Conservation (phyloP, 64 coral and sea anemone genomes). For the Montipora cactus region DNA sequence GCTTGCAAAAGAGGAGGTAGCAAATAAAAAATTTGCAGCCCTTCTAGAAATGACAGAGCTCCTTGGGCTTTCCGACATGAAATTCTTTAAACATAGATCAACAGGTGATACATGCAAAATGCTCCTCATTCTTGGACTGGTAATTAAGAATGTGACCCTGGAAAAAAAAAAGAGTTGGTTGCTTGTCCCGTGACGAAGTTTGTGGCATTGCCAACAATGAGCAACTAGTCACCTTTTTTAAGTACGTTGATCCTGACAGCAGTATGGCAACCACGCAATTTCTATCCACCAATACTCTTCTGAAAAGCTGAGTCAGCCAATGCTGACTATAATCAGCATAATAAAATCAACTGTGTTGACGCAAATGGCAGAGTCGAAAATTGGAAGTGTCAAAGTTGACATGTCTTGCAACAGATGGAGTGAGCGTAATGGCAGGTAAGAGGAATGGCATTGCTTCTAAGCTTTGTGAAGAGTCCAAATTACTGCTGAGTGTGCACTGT, state of each 20-base stretch:
- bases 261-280: background rate
- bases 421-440: conserved; percentile 44
- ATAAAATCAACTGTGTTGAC: conserved; percentile 11
- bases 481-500: conserved; percentile 31
- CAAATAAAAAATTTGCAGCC: background rate
- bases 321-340: background rate
- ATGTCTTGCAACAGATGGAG: conserved; percentile 30
- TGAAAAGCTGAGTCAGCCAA: background rate
- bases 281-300: conserved; percentile 27
- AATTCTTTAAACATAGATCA: background rate
- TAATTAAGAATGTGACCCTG: background rate
- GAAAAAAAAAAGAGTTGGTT: background rate
- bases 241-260: no score
- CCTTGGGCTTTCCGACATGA: background rate
- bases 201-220: background rate
- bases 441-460: conserved; percentile 33
- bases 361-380: background rate
- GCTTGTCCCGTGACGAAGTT: background rate
- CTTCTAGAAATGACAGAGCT: background rate
- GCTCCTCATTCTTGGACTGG: background rate
- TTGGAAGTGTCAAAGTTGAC: background rate
- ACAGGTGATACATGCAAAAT: background rate
- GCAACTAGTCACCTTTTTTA: no score
- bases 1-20: background rate
- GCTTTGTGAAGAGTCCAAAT: background rate